Percentiles rank a stretch among this genome's conserved stretches.
phyloP scores from a whole-genome alignment of 2,888 invertebrate species.

The Chymomyza amoena region DNA sequence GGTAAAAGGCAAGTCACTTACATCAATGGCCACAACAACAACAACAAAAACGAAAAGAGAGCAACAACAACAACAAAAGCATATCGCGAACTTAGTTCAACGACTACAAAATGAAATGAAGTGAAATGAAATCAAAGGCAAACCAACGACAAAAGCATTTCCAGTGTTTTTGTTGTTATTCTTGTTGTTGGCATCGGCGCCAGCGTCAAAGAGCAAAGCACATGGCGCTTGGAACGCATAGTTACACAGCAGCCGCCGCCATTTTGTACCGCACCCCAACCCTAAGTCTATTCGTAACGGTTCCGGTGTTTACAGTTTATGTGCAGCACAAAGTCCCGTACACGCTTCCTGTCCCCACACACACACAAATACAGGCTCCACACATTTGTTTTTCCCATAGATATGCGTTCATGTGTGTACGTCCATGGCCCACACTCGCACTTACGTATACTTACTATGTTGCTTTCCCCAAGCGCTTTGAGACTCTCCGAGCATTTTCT shows the following conservation, averaged over 20 bases:
- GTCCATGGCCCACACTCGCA: background rate
- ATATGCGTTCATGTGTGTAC: background rate
- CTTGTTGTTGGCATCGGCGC: slow-evolving; percentile 31
- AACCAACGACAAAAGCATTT: slow-evolving; percentile 41
- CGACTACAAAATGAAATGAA: slow-evolving; percentile 68
- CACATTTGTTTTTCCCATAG: background rate
- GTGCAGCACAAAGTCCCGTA: slow-evolving; percentile 46
- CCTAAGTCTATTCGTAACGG: slow-evolving; percentile 26
- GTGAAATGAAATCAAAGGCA: slow-evolving; percentile 74
- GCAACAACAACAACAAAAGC: slow-evolving; percentile 11
- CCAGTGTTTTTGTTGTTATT: slow-evolving; percentile 24
- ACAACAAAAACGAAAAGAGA: slow-evolving; percentile 14
- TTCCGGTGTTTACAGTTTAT: slow-evolving; percentile 68
- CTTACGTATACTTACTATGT: background rate
- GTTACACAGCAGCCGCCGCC: slow-evolving; percentile 3
- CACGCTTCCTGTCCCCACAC: no score
- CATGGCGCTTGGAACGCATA: slow-evolving; percentile 6
- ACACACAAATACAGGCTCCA: background rate
- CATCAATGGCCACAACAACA: slow-evolving; percentile 13
- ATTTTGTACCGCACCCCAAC: background rate
- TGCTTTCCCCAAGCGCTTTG: background rate
- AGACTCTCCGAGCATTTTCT: background rate
- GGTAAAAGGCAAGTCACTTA: slow-evolving; percentile 3
- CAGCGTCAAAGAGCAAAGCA: slow-evolving; percentile 57
- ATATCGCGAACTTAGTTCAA: slow-evolving; percentile 46